Percentiles rank a stretch among this genome's conserved stretches.
These are phyloP conservation scores for Ataeniobius toweri DNA, from an alignment of 2,797 vertebrate species.

Conservation along the genomic window DNA sequence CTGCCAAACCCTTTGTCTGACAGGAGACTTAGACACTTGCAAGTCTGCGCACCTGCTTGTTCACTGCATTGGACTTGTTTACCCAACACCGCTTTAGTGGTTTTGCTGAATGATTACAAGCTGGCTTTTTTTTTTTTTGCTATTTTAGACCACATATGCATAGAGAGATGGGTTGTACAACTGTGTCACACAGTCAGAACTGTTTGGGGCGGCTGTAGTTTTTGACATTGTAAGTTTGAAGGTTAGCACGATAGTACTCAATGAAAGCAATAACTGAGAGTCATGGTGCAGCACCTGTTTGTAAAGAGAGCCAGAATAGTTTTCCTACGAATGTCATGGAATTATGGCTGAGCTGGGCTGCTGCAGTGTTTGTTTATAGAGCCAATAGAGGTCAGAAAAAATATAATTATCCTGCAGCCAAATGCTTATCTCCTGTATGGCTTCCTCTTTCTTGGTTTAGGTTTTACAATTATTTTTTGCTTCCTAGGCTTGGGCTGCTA, in stretches of 20 bases:
- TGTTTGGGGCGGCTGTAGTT: slow-evolving; percentile 22
- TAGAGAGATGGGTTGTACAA: slow-evolving; percentile 1
- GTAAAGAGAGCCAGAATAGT: slow-evolving; percentile 27
- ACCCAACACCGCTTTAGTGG: slow-evolving; percentile 26
- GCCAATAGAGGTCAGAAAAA: slow-evolving; percentile 63
- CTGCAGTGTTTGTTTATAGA: slow-evolving; percentile 52
- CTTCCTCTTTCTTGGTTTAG: slow-evolving; percentile 30
- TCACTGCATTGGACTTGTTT: slow-evolving; percentile 34
- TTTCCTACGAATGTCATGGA: slow-evolving; percentile 40
- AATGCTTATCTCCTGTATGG: slow-evolving; percentile 66
- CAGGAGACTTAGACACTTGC: slow-evolving; percentile 35
- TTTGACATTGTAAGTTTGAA: slow-evolving; percentile 22
- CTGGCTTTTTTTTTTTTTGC: neutral
- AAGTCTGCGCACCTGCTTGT: slow-evolving; percentile 48
- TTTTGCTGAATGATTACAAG: slow-evolving; percentile 31
- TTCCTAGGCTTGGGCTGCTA: slow-evolving; percentile 27
- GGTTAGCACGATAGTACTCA: slow-evolving; percentile 32
- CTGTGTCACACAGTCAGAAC: slow-evolving; percentile 21
- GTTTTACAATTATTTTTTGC: slow-evolving; percentile 48
- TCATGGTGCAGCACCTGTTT: slow-evolving; percentile 26
- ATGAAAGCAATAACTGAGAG: slow-evolving; percentile 12
- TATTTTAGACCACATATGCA: slow-evolving; percentile 5
- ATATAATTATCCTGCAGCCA: slow-evolving; percentile 55
- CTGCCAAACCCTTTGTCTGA: slow-evolving; percentile 54
- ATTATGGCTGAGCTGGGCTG: slow-evolving; percentile 42